phyloP scores from a whole-genome alignment of 2,797 vertebrate genomes.

The Gobio occitaniae region DNA sequence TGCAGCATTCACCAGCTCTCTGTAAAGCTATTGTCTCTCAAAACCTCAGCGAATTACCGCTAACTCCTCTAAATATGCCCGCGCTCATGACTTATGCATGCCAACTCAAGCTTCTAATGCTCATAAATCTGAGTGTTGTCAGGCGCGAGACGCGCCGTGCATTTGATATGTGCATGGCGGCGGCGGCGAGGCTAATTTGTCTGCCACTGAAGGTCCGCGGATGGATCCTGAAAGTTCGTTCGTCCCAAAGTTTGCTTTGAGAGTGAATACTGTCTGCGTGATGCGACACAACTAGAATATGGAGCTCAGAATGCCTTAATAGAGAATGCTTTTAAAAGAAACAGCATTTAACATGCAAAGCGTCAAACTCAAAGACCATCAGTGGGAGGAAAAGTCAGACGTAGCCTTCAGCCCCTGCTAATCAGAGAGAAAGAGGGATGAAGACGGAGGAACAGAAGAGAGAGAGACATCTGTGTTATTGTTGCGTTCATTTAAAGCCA shows the following conservation, averaged over 20 bases:
- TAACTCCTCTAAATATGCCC: conserved; percentile 56
- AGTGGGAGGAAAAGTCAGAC: conserved; percentile 36
- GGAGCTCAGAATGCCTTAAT: conserved; percentile 22
- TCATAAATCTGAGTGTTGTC: conserved; percentile 64
- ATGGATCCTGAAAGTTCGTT: conserved; percentile 40
- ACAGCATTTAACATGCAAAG: conserved; percentile 29
- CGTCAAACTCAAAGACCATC: conserved; percentile 30
- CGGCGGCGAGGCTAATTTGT: conserved; percentile 53
- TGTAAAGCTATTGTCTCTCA: conserved; percentile 50
- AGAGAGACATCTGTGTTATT: conserved; percentile 21
- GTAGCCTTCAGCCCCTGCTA: conserved; percentile 32
- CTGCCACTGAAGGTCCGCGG: conserved; percentile 43
- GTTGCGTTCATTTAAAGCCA: conserved; percentile 10
- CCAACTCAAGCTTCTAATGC: conserved; percentile 55
- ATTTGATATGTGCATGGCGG: conserved; percentile 56
- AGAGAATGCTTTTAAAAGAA: conserved; percentile 11
- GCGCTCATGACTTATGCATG: conserved; percentile 64
- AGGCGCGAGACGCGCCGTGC: conserved; percentile 47
- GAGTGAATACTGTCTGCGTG: conserved; percentile 1
- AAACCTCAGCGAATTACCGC: conserved; percentile 54
- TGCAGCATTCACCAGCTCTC: conserved; percentile 49
- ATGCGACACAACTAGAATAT: neutral
- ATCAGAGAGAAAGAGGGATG: conserved; percentile 18
- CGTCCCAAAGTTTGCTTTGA: conserved; percentile 7
- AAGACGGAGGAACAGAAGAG: conserved; percentile 12